phyloP scores from a whole-genome alignment of 2,888 invertebrate genomes.

The Sarcophaga subvicina region DNA sequence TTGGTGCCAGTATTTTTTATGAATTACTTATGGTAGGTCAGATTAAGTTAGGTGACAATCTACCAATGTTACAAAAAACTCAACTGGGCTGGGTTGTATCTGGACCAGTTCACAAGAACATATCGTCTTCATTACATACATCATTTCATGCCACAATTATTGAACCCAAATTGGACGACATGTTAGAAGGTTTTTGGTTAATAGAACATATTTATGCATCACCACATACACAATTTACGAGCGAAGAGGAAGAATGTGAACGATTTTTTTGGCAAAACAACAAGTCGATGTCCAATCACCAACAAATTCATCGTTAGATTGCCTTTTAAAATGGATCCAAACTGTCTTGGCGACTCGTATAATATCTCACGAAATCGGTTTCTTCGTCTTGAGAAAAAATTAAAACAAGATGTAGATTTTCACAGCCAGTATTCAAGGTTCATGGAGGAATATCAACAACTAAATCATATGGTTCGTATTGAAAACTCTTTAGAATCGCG shows the following conservation, averaged over 20 bases:
- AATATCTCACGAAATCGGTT: constrained; percentile 26
- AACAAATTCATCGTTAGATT: constrained; percentile 53
- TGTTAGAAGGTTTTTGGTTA: too few species aligned
- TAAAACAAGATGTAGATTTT: neutral
- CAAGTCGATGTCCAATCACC: constrained; percentile 20
- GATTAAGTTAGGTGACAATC: constrained; percentile 3
- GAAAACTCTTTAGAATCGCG: neutral
- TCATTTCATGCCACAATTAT: neutral
- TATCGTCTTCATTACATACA: neutral
- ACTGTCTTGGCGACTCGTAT: constrained; percentile 48
- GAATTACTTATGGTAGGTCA: constrained; percentile 9
- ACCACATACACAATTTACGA: neutral
- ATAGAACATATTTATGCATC: neutral
- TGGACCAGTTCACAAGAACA: constrained; percentile 2
- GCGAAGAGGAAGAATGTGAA: constrained; percentile 58
- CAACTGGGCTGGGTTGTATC: constrained; percentile 22
- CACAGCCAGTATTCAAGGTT: neutral
- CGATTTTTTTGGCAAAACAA: constrained; percentile 35
- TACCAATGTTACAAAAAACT: constrained; percentile 22
- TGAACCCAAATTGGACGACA: neutral
- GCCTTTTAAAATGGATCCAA: neutral
- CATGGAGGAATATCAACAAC: constrained; percentile 1
- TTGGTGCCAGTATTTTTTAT: constrained; percentile 21
- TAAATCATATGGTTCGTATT: neutral
- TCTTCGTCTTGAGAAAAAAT: neutral